Evolutionary conservation across 2,113 vertebrate species (phyloP).

Genomic region (Psettodes erumei): DNA sequence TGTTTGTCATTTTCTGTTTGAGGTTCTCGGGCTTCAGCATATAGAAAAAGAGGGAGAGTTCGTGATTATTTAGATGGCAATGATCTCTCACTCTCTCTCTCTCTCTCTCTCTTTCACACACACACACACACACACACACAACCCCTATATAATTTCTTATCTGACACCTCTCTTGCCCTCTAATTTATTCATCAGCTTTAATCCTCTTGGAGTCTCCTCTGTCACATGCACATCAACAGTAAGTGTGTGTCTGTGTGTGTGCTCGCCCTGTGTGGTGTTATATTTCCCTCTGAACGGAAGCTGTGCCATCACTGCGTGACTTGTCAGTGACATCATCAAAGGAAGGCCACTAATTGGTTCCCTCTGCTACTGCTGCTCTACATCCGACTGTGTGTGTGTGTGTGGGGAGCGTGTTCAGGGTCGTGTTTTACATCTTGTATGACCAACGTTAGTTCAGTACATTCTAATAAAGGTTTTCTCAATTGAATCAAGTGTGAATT

Average conservation of each 20-base stretch:
- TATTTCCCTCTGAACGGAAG: conserved; percentile 81
- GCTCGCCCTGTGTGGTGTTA: conserved; percentile 43
- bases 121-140: conserved; percentile 7
- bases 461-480: conserved; percentile 28
- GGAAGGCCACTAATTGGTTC: conserved; percentile 84
- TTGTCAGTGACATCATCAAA: conserved; percentile 87
- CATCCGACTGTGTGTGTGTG: conserved; percentile 15
- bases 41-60: neutral
- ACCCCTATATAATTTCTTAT: conserved; percentile 19
- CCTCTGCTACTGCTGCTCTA: conserved; percentile 74
- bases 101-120: neutral
- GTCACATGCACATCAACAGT: conserved; percentile 31
- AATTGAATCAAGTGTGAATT: conserved; percentile 31
- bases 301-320: conserved; percentile 75
- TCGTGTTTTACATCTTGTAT: conserved; percentile 18
- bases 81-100: neutral
- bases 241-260: conserved; percentile 16
- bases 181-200: conserved; percentile 54
- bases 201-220: conserved; percentile 39
- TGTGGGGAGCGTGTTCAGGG: neutral
- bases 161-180: conserved; percentile 36
- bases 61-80: neutral
- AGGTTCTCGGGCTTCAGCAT: neutral
- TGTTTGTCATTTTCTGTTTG: neutral
- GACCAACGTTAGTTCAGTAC: neutral